Percentiles rank a stretch among this genome's conserved stretches.
Evolutionary conservation across 2,888 invertebrate genomes (phyloP).

Genomic region (Diploptera punctata): DNA sequence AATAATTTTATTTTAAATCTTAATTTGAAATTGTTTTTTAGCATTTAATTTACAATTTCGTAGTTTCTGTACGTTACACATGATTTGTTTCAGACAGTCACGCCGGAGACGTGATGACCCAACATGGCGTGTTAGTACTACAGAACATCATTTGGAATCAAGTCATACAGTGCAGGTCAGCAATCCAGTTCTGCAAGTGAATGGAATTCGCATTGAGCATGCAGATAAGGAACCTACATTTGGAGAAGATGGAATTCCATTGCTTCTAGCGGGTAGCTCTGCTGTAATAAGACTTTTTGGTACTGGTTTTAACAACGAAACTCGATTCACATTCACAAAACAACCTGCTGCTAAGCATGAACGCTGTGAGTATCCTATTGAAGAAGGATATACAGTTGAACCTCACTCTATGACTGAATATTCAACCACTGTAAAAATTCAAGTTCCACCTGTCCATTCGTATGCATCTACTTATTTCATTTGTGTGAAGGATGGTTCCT

Average conservation of each 20-base stretch:
- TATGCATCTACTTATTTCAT: conserved; percentile 52
- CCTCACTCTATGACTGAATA: conserved; percentile 54
- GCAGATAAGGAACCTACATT: conserved; percentile 46
- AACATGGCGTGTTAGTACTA: not conserved
- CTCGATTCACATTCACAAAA: conserved; percentile 75
- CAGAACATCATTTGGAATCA: not conserved
- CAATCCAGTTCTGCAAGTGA: conserved; percentile 4
- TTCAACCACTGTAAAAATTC: conserved; percentile 63
- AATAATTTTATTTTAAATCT: no score
- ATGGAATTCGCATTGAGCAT: conserved; percentile 48
- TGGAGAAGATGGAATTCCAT: conserved; percentile 67
- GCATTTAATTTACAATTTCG: no score
- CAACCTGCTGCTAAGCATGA: conserved; percentile 60
- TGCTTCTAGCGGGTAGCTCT: conserved; percentile 65
- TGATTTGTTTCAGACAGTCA: not conserved
- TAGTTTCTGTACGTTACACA: no score
- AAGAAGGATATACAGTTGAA: conserved; percentile 59
- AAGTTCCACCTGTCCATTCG: conserved; percentile 54
- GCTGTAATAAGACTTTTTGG: conserved; percentile 78
- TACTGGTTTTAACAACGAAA: conserved; percentile 67
- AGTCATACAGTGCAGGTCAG: not conserved
- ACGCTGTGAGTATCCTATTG: conserved; percentile 67
- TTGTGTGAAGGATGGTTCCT: conserved; percentile 56
- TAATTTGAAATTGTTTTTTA: no score
- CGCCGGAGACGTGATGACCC: not conserved